Evolutionary conservation across 2,113 vertebrate species (phyloP), one percentile per base, ranked within the genome.

Genomic region (Cinclus cinclus): DNA sequence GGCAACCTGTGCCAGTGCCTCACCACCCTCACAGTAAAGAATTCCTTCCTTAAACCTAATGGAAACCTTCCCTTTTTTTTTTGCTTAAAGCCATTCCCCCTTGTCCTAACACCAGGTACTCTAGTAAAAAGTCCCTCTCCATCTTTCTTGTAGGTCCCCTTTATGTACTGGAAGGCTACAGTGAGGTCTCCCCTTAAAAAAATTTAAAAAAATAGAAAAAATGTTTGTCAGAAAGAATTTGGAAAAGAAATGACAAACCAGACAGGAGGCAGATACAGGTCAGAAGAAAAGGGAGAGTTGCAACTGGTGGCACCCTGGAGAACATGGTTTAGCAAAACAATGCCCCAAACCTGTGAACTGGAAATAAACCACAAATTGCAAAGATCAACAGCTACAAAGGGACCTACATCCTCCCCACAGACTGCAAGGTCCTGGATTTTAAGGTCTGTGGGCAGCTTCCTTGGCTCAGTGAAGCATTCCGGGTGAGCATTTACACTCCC

Each of bases 401-500:
- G 35, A 77, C 68, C 31, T 30, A 11, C 10, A 27, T 42, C 73
- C 55, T 33, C 28, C 50, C 50, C 82, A 50, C 9, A 50, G 58
- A 64, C 46, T 46, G 37, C 1, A 5, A 52, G 12, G 8, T 23
- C 35, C 53, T 2, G 2, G 8, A 42, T 78, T 52, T 85, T 42
- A 64, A 85, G 30, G 39, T 64, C 31, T 58, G 12, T 46, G n/a
- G 20, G 52, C 47, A 69, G n/a, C 23, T 80, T 42, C 41, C 39
- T 49, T 20, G 80, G 62, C 49, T 46, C 52, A 31, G 23, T 23
- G 53, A 63, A 77, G 17, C 2, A 1, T 14, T 76, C 28, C 44
- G 37, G n/a, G 11, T 20, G 27, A 53, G 5, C 0, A 0, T 15
- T 12, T 14, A 23, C 0, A 0, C 37, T 19, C 3, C 35, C 10